These are phyloP conservation scores for Garra rufa DNA, from an alignment of 2,113 vertebrate species.

Conservation along the genomic window DNA sequence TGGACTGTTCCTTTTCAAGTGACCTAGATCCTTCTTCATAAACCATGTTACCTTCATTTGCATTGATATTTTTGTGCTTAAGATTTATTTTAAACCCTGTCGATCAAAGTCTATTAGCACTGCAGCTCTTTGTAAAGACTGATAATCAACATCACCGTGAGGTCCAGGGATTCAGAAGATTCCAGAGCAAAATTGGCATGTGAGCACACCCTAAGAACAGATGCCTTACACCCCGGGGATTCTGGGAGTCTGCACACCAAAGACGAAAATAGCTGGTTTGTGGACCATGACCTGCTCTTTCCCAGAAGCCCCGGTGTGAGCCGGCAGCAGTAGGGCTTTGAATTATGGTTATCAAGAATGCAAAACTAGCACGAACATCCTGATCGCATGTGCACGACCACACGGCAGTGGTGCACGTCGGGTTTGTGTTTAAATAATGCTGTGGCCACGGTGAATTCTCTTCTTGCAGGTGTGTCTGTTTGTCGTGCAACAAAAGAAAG, in stretches of 20 bases:
- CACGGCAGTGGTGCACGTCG: neutral
- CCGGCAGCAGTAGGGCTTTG: neutral
- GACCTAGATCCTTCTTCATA: neutral
- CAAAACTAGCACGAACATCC: conserved; percentile 6
- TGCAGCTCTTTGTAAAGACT: neutral
- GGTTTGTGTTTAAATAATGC: neutral
- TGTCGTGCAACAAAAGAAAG: neutral
- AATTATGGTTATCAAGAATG: conserved; percentile 29
- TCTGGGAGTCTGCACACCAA: conserved; percentile 11
- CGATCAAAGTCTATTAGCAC: neutral
- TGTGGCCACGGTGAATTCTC: neutral
- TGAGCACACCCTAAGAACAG: conserved; percentile 26
- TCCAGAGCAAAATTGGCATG: conserved; percentile 21
- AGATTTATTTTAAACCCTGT: neutral
- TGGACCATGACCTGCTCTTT: conserved; percentile 13
- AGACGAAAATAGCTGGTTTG: conserved; percentile 42
- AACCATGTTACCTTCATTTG: neutral
- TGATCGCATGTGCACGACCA: conserved; percentile 19
- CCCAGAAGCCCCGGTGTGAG: conserved; percentile 11
- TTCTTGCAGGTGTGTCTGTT: neutral
- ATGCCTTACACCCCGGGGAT: conserved; percentile 20
- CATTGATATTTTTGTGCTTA: neutral
- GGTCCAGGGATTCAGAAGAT: conserved; percentile 29
- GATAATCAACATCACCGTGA: neutral
- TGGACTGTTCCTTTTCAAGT: neutral